Conservation (phyloP, 92 coral and sea anemone species). For the Desmophyllum pertusum region DNA sequence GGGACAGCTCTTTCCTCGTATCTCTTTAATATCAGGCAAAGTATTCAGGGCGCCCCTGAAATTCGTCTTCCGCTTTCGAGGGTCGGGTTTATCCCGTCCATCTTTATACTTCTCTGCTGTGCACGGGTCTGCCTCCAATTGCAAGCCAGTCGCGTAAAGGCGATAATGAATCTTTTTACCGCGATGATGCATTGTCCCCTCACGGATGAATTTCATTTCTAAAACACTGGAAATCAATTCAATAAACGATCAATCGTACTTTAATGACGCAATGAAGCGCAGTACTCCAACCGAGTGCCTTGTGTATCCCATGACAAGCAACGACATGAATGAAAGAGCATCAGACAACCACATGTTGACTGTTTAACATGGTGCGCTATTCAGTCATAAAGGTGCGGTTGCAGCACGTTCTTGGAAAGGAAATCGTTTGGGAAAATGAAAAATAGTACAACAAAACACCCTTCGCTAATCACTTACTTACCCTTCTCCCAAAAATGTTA, state of each 20-base stretch:
- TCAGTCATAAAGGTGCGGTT: slow-evolving; percentile 4
- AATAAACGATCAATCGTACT: not conserved
- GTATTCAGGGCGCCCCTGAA: slow-evolving; percentile 90
- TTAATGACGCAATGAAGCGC: not conserved
- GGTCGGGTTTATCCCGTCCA: slow-evolving; percentile 66
- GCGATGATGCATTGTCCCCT: slow-evolving; percentile 65
- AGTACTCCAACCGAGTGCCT: not conserved
- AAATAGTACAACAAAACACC: not conserved
- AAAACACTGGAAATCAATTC: not conserved
- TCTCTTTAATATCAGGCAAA: slow-evolving; percentile 85
- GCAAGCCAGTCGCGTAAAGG: slow-evolving; percentile 84
- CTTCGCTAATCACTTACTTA: not conserved
- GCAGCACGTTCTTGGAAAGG: slow-evolving; percentile 13
- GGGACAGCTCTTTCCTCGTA: slow-evolving; percentile 71
- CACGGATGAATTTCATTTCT: not conserved
- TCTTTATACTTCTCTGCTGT: slow-evolving; percentile 78
- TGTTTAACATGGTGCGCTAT: not conserved
- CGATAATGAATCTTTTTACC: slow-evolving; percentile 59
- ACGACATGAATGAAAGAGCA: not conserved
- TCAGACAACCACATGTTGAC: too few relatives aligned
- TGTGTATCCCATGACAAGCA: not conserved
- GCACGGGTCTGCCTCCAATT: slow-evolving; percentile 71
- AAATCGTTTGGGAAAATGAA: not conserved
- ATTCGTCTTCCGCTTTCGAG: slow-evolving; percentile 89
- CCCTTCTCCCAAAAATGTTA: slow-evolving; percentile 14